phyloP scores from a whole-genome alignment of 1,140 invertebrate genomes.

The Bombus polaris region DNA sequence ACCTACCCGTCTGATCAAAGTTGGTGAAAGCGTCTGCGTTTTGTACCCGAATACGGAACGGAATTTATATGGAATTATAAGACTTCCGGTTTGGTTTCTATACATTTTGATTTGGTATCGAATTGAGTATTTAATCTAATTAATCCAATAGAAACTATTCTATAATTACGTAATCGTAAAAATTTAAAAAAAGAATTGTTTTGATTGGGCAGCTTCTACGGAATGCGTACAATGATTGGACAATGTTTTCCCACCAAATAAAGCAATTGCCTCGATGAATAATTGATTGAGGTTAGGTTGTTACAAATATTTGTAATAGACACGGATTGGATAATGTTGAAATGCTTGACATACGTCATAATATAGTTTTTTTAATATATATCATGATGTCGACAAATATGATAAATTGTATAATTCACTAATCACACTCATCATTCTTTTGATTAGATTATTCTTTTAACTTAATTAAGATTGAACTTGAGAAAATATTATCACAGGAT shows the following conservation, averaged over 20 bases:
- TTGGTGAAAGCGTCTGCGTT: not conserved
- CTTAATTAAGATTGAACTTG: conserved; percentile 7
- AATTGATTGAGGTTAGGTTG: not conserved
- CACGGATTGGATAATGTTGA: not conserved
- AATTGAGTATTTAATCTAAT: not conserved
- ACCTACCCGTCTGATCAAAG: conserved; percentile 14
- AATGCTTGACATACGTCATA: no score
- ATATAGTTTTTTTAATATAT: not conserved
- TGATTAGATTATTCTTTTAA: not conserved
- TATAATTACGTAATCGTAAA: not conserved
- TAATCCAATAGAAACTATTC: no score
- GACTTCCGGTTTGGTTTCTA: not conserved
- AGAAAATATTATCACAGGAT: not conserved
- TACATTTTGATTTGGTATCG: no score
- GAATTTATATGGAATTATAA: not conserved
- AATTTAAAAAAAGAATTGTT: not conserved
- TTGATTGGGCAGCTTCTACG: not conserved
- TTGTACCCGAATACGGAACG: not conserved
- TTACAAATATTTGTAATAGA: no score
- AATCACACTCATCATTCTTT: not conserved
- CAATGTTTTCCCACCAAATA: not conserved
- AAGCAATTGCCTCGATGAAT: not conserved
- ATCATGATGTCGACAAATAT: not conserved
- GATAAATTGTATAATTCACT: not conserved
- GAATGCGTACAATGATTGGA: not conserved